Conservation (phyloP, 2,113 vertebrate species). For the Gymnogyps californianus region DNA sequence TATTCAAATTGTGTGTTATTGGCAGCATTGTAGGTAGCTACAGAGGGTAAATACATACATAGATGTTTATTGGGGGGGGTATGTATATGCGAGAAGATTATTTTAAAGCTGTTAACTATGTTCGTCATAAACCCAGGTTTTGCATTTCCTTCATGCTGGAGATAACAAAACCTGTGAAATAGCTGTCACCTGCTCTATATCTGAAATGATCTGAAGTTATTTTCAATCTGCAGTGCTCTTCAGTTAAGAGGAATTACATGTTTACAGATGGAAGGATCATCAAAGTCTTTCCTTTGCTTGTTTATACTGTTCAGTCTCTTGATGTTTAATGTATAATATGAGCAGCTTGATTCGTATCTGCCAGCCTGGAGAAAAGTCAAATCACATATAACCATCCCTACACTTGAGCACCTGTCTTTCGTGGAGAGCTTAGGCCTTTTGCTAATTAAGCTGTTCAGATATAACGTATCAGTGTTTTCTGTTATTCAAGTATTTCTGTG, state of each 20-base stretch:
- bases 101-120: not conserved
- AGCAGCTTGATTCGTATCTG: not conserved
- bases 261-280: conserved; percentile 4
- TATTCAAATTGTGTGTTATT: not conserved
- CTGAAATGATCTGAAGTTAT: not conserved
- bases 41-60: not conserved
- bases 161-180: not conserved
- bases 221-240: not conserved
- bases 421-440: not conserved
- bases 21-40: not conserved
- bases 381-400: not conserved
- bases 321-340: not conserved
- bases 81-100: not conserved
- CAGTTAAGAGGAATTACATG: not conserved
- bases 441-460: not conserved
- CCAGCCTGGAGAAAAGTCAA: not conserved
- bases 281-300: not conserved
- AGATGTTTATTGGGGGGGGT: not conserved
- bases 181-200: not conserved
- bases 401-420: not conserved
- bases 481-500: not conserved
- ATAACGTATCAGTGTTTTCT: not conserved
- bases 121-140: not conserved
- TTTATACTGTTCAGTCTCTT: not conserved
- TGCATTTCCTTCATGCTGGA: not conserved